These are phyloP conservation scores for Epirrhoe alternata DNA, from an alignment of 2,888 invertebrate genomes.

Conservation along the genomic window DNA sequence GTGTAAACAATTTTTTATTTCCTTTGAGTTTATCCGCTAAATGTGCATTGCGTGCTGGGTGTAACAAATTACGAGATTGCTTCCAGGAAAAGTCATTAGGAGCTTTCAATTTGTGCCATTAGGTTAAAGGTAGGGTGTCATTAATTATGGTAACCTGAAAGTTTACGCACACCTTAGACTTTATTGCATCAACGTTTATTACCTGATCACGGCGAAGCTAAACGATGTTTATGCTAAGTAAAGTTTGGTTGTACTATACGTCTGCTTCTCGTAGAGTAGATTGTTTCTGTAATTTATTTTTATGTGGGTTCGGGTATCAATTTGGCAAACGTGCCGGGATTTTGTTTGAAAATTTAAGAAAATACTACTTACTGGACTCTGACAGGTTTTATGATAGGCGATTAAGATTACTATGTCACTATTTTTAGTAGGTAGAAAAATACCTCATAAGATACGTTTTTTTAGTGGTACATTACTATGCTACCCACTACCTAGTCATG, in stretches of 20 bases:
- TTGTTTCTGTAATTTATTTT: conserved; percentile 32
- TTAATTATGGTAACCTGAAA: conserved; percentile 42
- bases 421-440: background rate
- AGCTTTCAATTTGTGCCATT: conserved; percentile 44
- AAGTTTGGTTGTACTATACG: conserved; percentile 25
- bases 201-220: conserved; percentile 27
- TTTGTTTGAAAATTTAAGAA: conserved; percentile 21
- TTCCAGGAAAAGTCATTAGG: conserved; percentile 41
- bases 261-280: conserved; percentile 19
- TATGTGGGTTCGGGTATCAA: conserved; percentile 28
- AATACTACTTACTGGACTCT: conserved; percentile 14
- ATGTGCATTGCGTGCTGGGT: conserved; percentile 27
- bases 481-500: too few species aligned
- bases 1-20: background rate
- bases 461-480: background rate
- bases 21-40: conserved; percentile 1
- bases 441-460: too few species aligned
- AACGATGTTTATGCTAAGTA: conserved; percentile 27
- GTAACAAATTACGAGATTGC: conserved; percentile 41
- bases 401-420: conserved; percentile 5
- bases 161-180: conserved; percentile 29
- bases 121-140: conserved; percentile 43
- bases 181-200: conserved; percentile 31
- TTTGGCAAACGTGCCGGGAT: conserved; percentile 27
- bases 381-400: conserved; percentile 17